Evolutionary conservation across 2,888 invertebrate genomes (phyloP).

Genomic region (Branchipolynoe longqiensis): DNA sequence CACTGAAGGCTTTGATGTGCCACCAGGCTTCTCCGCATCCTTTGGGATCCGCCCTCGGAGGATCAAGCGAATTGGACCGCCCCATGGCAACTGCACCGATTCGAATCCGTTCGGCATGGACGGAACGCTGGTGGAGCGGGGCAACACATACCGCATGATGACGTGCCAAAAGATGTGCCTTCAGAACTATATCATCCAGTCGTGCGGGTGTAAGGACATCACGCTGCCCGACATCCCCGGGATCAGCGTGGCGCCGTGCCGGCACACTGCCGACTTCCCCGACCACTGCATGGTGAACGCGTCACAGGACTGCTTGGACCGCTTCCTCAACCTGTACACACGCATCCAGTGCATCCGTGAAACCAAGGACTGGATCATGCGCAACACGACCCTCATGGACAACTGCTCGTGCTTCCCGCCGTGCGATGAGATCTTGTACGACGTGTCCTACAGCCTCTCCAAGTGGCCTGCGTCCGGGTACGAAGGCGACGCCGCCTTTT

Average conservation of each 20-base stretch:
- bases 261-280: conserved; percentile 62
- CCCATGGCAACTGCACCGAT: conserved; percentile 66
- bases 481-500: conserved; percentile 67
- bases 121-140: conserved; percentile 7
- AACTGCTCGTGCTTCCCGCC: conserved; percentile 66
- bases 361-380: conserved; percentile 61
- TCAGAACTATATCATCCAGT: conserved; percentile 63
- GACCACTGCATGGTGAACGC: conserved; percentile 65
- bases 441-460: conserved; percentile 67
- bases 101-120: conserved; percentile 64
- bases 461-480: conserved; percentile 69
- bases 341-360: conserved; percentile 64
- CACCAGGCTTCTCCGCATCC: conserved; percentile 67
- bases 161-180: conserved; percentile 69
- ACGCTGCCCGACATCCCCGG: conserved; percentile 60
- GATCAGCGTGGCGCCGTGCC: conserved; percentile 55
- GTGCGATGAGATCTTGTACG: conserved; percentile 67
- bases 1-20: conserved; percentile 68
- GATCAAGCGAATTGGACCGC: conserved; percentile 66
- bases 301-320: conserved; percentile 63
- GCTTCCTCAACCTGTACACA: conserved; percentile 53
- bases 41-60: conserved; percentile 66
- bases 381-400: conserved; percentile 64
- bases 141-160: conserved; percentile 63
- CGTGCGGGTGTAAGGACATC: conserved; percentile 64